phyloP scores from a whole-genome alignment of 2,888 invertebrate genomes.

The Mamestra brassicae region DNA sequence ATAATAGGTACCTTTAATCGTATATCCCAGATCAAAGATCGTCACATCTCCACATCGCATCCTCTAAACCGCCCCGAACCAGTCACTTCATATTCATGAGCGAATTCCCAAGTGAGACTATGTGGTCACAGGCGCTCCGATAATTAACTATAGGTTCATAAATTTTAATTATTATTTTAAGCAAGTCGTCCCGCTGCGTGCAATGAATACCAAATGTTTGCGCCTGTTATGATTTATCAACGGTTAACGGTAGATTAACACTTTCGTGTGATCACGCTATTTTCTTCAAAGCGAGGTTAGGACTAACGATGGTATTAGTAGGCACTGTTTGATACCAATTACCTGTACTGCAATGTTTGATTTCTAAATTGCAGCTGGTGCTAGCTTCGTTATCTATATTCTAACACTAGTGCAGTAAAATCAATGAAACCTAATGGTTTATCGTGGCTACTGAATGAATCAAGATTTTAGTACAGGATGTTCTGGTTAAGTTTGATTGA shows the following conservation, averaged over 20 bases:
- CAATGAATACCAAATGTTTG: slow-evolving; percentile 62
- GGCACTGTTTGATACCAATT: slow-evolving; percentile 56
- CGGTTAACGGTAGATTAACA: slow-evolving; percentile 34
- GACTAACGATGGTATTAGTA: slow-evolving; percentile 39
- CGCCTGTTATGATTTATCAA: slow-evolving; percentile 56
- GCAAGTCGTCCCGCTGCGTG: slow-evolving; percentile 61
- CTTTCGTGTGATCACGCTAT: slow-evolving; percentile 26
- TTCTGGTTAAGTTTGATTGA: slow-evolving; percentile 1
- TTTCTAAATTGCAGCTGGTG: slow-evolving; percentile 25
- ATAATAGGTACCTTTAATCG: no score
- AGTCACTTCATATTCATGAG: slow-evolving; percentile 60
- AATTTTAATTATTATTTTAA: slow-evolving; percentile 66
- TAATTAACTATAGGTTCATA: slow-evolving; percentile 56
- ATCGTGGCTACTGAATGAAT: neutral
- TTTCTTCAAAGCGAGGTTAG: slow-evolving; percentile 13
- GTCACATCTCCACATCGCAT: slow-evolving; percentile 7
- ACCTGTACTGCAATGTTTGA: slow-evolving; percentile 23
- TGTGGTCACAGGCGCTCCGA: slow-evolving; percentile 40
- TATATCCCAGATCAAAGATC: neutral
- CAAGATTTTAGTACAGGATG: neutral
- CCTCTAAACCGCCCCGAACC: slow-evolving; percentile 34
- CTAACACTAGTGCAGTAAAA: neutral
- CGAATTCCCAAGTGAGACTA: slow-evolving; percentile 40
- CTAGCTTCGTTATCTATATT: slow-evolving; percentile 4
- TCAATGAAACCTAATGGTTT: slow-evolving; percentile 8